Base-by-base conservation (phyloP, 1,140 invertebrate species). In the Sminthurinus signatus region DNA sequence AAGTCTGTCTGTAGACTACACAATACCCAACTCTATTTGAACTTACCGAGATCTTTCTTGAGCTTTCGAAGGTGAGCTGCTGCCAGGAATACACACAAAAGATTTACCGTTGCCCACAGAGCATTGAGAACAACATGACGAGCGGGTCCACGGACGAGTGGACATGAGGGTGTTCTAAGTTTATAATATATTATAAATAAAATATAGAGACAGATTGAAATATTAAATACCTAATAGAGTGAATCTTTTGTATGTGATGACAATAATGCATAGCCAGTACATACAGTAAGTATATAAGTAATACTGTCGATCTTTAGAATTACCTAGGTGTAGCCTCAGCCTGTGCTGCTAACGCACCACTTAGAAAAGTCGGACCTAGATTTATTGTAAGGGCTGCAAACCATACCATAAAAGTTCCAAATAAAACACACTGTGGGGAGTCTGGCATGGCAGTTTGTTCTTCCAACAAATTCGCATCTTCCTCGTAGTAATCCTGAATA, bases 351-450 rank as follows among this genome's bases (percentile, higher is more conserved):
- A 92, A 76, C 12, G 89, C 88, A 2, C 89, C 89, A 60, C 86
- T 88, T 67, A 92, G 79, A 77, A 95, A 93, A 3, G 91, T 93
- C 2, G 91, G 90, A 4, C 91, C 91, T 66, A 95, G 81, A 78
- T 95, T 93, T 73, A 94, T 90, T 10, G 91, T 91, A 72, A 93
- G 61, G 74, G 60, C 87, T 14, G 87, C 86, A 77, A 93, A 92
- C 91, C 91, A 93, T 73, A 93, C 93, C 85, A 93, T 93, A 77
- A 90, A 90, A 29, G 90, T 88, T 17, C 90, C 91, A 77, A 93
- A 95, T 25, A 92, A 81, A 10, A 93, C 89, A 76, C 91, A 95
- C 81, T 91, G 85, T 0, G 87, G 87, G 44, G 86, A 87, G 75
- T 90, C 88, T 83, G 73, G 69, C 64, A 72, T 73, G 28, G 70